Evolutionary conservation across 2,797 vertebrate species (phyloP), one percentile per base, ranked within the genome.

Genomic region (Gallinago nigripennis): DNA sequence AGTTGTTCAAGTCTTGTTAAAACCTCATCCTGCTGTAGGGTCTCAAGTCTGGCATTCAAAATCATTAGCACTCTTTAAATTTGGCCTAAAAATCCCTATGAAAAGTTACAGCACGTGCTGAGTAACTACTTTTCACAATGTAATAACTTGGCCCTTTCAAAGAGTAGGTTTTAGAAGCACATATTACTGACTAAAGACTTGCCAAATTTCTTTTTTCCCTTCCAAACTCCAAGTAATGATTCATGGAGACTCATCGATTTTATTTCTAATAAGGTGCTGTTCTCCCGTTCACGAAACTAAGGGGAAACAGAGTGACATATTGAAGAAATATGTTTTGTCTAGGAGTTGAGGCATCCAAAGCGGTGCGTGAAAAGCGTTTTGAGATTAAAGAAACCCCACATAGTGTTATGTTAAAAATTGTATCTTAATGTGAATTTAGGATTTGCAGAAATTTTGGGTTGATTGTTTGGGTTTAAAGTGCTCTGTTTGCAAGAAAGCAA

Each of bases 11-110:
- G 71, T 79, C 89, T 92, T 92, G 70, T 86, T 96, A 84, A 97
- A 94, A 82, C 81, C 87, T 96, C 80, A 91, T 92, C 89, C 82
- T 88, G 87, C 80, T 94, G 85, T 88, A 95, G 91, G 86, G 88
- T 96, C 92, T 96, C 85, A 80, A 77, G 64, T 77, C 90, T 94
- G 92, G 92, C 92, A 86, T 84, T 90, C 80, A 94, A 92, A 96
- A 92, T 97, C 90, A 92, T 95, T 94, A 96, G 88, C 95, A 94
- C 85, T 88, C 95, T 94, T 90, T 95, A 97, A 96, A 96, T 96
- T 95, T 96, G 82, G 91, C 82, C 92, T 94, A 94, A 77, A 94
- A 95, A 82, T 86, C 87, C 78, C 77, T 82, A 88, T 94, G 92
- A 96, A 94, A 96, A 94, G 91, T 94, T 95, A 91, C 51, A 94